phyloP scores from a whole-genome alignment of 2,113 vertebrate genomes.

The Hippocampus abdominalis region DNA sequence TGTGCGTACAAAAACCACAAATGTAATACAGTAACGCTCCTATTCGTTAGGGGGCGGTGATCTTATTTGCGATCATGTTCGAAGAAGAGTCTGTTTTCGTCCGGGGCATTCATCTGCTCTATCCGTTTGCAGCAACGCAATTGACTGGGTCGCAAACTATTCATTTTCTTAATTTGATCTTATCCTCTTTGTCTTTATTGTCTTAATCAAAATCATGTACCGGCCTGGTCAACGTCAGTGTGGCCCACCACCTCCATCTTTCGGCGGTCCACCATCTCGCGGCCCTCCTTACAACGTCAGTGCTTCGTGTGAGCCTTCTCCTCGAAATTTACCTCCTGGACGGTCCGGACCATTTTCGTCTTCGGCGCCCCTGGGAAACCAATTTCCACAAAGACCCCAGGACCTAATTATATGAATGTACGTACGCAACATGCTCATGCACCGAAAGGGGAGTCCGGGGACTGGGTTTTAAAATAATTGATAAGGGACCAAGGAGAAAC shows the following conservation, averaged over 20 bases:
- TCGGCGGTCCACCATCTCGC: not conserved
- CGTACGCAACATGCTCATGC: slow-evolving; percentile 22
- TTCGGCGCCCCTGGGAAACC: not conserved
- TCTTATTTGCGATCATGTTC: not conserved
- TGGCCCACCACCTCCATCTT: slow-evolving; percentile 22
- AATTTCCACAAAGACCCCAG: slow-evolving; percentile 24
- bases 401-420: slow-evolving; percentile 41
- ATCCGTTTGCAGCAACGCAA: not conserved
- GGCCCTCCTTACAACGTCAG: slow-evolving; percentile 14
- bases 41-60: not conserved
- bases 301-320: slow-evolving; percentile 15
- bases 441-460: not conserved
- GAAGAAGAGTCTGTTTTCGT: not conserved
- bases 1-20: too few relatives aligned
- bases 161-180: not conserved
- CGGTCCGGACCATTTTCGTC: slow-evolving; percentile 17
- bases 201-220: slow-evolving; percentile 39
- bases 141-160: not conserved
- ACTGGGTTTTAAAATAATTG: too few relatives aligned
- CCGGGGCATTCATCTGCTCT: not conserved
- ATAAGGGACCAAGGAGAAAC: too few relatives aligned
- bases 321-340: slow-evolving; percentile 9
- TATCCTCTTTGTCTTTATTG: too few relatives aligned
- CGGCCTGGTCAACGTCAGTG: not conserved
- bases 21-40: not conserved